phyloP scores from a whole-genome alignment of 2,797 vertebrate genomes.

The Mormyrus hasselquistii region DNA sequence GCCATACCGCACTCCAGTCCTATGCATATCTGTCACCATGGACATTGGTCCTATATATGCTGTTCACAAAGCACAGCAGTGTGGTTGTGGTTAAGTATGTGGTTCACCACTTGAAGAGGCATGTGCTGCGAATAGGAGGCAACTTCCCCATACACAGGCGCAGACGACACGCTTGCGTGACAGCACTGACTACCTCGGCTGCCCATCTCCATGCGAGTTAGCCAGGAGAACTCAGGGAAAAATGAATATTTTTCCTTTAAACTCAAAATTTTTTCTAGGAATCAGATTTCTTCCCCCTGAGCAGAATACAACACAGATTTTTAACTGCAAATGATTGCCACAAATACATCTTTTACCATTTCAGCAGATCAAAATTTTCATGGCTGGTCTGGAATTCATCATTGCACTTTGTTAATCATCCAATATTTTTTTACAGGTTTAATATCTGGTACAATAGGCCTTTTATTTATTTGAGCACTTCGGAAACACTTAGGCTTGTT shows the following conservation, averaged over 20 bases:
- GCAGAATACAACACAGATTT: constrained; percentile 48
- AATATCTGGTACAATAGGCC: constrained; percentile 26
- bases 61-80: not conserved
- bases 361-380: constrained; percentile 29
- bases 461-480: constrained; percentile 34
- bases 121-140: not conserved
- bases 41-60: not conserved
- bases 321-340: constrained; percentile 42
- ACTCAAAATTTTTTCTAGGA: constrained; percentile 48
- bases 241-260: constrained; percentile 46
- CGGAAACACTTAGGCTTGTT: constrained; percentile 13
- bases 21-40: not conserved
- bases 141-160: not conserved
- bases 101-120: not conserved
- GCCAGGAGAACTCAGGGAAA: constrained; percentile 36
- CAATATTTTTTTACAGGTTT: constrained; percentile 41
- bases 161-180: constrained; percentile 34
- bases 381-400: constrained; percentile 50
- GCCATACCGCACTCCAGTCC: not conserved
- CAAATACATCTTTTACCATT: constrained; percentile 38
- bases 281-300: constrained; percentile 51
- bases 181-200: constrained; percentile 36
- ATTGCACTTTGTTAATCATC: constrained; percentile 40
- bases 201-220: constrained; percentile 33
- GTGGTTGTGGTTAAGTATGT: not conserved